Evolutionary conservation across 37 sponge, comb jelly and placozoan genomes (phyloP), one percentile per base, ranked within the genome.

Genomic region (Hormiphora californensis): DNA sequence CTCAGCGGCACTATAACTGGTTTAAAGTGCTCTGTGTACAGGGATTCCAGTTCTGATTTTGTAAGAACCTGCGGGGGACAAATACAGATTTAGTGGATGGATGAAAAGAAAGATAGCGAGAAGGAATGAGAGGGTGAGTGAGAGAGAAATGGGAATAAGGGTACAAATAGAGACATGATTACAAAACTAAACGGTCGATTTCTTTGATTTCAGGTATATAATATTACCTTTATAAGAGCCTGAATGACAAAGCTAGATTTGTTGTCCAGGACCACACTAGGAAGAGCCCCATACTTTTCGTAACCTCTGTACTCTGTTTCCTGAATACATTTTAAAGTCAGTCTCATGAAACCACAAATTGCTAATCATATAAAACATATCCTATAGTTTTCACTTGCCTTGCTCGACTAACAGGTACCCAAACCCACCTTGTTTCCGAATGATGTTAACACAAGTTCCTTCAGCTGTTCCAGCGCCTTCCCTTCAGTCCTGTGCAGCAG

Each of bases 161-260:
- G 15, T 9, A 49, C 53, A 49, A 49, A 49, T 49, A 17, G 53
- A 49, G 53, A 9, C 9, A 9, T 9, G 53, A 15, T 17, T 9
- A 49, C 53, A 49, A 49, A 15, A 49, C 53, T 49, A 49, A 49
- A 15, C 15, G 53, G 15, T 9, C 12, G 53, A 49, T 49, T 49
- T 49, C 12, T 49, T 9, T 17, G 53, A 49, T n/a, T n/a, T n/a
- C n/a, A n/a, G n/a, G n/a, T n/a, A n/a, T n/a, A n/a, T n/a, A 49
- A 15, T 17, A 27, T 4, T 17, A 73, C 81, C 81, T 73, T 73
- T 2, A 73, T 73, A 19, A 40, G 25, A 22, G 81, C 40, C 22
- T 73, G 81, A 30, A 73, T 36, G 15, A 73, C 81, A 41, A 27
- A 73, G 23, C 81, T 73, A 43, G 81, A 43, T 40, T 73, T 73